Conservation (phyloP, 1,140 invertebrate species). For the Drosophila murphyi region DNA sequence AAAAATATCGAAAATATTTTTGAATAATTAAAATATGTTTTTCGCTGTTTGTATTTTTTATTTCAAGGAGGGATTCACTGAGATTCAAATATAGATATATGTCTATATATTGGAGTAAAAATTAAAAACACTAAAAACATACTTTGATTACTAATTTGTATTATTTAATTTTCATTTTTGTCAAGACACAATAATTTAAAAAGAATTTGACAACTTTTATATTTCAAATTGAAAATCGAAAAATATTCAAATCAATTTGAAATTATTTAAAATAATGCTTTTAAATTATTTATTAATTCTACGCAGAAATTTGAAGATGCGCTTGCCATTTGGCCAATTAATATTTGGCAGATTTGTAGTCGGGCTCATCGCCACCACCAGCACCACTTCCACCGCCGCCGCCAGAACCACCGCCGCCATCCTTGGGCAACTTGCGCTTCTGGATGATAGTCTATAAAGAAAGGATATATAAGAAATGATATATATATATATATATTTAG, state of each 20-base stretch:
- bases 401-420: constrained; percentile 80
- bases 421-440: constrained; percentile 86
- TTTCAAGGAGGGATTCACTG: too few species aligned
- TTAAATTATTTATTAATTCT: too few species aligned
- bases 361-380: constrained; percentile 84
- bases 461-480: constrained; percentile 48
- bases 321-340: constrained; percentile 37
- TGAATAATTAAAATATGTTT: background rate
- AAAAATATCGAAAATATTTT: background rate
- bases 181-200: too few species aligned
- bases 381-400: constrained; percentile 81
- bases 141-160: too few species aligned
- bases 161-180: too few species aligned
- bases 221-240: too few species aligned
- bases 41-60: too few species aligned
- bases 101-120: too few species aligned
- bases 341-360: constrained; percentile 86
- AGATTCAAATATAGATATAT: too few species aligned
- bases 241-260: background rate
- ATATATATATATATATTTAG: background rate
- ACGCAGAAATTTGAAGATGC: background rate
- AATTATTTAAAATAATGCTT: too few species aligned
- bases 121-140: too few species aligned
- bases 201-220: too few species aligned
- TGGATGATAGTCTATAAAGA: constrained; percentile 88